Evolutionary conservation across 1,140 invertebrate species (phyloP).

Genomic region (Drosophila orosa): DNA sequence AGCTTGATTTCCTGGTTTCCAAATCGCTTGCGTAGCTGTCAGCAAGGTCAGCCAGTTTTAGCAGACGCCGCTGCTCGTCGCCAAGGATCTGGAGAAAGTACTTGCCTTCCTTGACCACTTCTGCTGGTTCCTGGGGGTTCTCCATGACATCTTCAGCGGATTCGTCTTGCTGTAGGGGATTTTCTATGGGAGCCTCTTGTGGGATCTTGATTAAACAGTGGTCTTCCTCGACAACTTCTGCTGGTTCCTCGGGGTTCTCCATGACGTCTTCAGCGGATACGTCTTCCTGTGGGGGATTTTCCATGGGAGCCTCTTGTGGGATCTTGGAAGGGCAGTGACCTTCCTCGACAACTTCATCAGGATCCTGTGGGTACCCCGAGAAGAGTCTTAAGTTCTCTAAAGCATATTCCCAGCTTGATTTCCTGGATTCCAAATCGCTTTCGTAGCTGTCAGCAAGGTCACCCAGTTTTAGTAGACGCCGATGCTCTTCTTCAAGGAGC

Average conservation of each 20-base stretch:
- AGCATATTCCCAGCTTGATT: not conserved
- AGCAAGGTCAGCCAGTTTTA: not conserved
- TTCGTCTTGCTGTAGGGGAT: too few species aligned
- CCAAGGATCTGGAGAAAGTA: not conserved
- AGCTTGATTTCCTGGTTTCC: rapidly evolving
- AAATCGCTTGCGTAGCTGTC: not conserved
- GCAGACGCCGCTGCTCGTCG: not conserved
- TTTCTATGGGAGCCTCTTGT: too few species aligned
- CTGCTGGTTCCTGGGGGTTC: not conserved
- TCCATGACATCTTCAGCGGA: too few species aligned
- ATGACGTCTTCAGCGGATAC: too few species aligned
- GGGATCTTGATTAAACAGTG: too few species aligned
- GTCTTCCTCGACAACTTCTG: too few species aligned
- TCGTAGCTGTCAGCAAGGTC: not conserved
- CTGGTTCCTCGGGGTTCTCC: too few species aligned
- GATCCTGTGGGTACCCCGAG: too few species aligned
- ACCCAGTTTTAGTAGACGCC: not conserved
- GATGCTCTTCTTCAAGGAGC: not conserved
- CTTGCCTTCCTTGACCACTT: not conserved
- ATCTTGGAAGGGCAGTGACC: too few species aligned
- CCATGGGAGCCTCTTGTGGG: too few species aligned
- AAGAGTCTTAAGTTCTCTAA: not conserved
- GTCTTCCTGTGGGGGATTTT: too few species aligned
- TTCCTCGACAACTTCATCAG: too few species aligned
- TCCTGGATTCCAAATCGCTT: rapidly evolving